Conservation (phyloP, 2,797 vertebrate species). For the Sebastolobus alascanus region DNA sequence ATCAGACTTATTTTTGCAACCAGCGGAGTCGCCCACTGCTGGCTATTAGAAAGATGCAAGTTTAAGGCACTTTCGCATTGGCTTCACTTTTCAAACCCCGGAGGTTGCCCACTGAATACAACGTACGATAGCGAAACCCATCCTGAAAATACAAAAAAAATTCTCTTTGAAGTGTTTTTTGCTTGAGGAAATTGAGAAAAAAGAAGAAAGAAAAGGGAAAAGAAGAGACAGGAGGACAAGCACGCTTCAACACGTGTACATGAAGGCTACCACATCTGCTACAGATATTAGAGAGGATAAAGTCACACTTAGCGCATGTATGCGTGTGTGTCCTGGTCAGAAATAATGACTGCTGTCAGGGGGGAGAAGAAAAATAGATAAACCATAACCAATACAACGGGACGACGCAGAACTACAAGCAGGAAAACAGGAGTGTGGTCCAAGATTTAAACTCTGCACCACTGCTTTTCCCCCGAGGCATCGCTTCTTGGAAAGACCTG, state of each 20-base stretch:
- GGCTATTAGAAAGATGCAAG: too few species aligned
- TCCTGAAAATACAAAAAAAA: background rate
- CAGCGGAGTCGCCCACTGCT: too few species aligned
- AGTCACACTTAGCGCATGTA: slow-evolving; percentile 20
- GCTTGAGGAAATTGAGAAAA: slow-evolving; percentile 1
- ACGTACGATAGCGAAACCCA: background rate
- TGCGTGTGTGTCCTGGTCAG: slow-evolving; percentile 27
- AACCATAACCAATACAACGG: slow-evolving; percentile 24
- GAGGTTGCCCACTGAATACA: background rate
- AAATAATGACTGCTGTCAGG: slow-evolving; percentile 39
- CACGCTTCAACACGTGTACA: slow-evolving; percentile 39
- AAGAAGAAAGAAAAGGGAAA: background rate
- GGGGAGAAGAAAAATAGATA: slow-evolving; percentile 30
- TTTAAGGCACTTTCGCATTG: too few species aligned
- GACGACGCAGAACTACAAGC: background rate
- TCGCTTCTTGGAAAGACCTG: slow-evolving; percentile 29
- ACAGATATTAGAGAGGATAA: slow-evolving; percentile 57
- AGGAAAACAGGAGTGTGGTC: slow-evolving; percentile 33
- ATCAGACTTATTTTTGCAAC: too few species aligned
- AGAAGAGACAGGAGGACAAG: slow-evolving; percentile 16
- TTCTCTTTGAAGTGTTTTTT: background rate
- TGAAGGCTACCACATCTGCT: slow-evolving; percentile 66
- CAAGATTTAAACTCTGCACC: slow-evolving; percentile 12
- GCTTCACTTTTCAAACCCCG: too few species aligned
- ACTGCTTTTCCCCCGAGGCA: background rate